Evolutionary conservation across 1,140 invertebrate species (phyloP).

Genomic region (Alviniconcha marisindica): DNA sequence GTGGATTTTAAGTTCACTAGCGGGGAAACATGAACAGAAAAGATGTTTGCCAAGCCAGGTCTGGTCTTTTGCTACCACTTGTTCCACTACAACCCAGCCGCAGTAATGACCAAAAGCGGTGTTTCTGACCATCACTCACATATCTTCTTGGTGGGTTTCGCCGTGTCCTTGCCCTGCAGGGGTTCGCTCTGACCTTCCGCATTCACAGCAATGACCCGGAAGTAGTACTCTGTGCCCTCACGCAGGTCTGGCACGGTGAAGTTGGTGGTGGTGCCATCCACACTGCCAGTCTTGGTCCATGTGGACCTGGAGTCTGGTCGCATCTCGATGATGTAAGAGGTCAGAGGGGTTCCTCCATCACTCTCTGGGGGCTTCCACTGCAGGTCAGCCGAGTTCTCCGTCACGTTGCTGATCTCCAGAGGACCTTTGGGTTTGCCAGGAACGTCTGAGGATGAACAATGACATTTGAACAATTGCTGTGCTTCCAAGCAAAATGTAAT

Average conservation of each 20-base stretch:
- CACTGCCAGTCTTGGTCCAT: slow-evolving; percentile 89
- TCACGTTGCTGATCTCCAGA: slow-evolving; percentile 55
- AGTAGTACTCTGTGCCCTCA: slow-evolving; percentile 59
- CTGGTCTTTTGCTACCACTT: too few species aligned
- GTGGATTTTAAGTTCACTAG: too few species aligned
- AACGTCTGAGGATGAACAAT: slow-evolving; percentile 43
- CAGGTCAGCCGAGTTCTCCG: slow-evolving; percentile 58
- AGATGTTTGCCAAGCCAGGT: too few species aligned
- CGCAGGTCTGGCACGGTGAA: slow-evolving; percentile 56
- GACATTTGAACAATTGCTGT: background rate
- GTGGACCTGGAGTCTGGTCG: slow-evolving; percentile 82
- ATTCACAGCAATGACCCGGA: slow-evolving; percentile 84
- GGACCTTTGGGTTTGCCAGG: slow-evolving; percentile 57
- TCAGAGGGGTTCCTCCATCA: slow-evolving; percentile 69
- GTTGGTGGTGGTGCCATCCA: slow-evolving; percentile 76
- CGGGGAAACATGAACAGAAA: too few species aligned
- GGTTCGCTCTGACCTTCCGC: slow-evolving; percentile 94
- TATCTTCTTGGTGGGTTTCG: slow-evolving; percentile 96
- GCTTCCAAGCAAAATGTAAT: background rate
- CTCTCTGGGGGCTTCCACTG: slow-evolving; percentile 68
- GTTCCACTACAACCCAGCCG: too few species aligned
- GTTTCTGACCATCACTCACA: slow-evolving; percentile 77
- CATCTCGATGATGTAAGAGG: slow-evolving; percentile 69
- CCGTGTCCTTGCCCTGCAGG: slow-evolving; percentile 91
- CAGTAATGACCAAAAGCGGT: too few species aligned